A percentile compares a stretch with the other conserved stretches of the same genome.
Evolutionary conservation across 2,888 invertebrate genomes (phyloP).

Genomic region (Seladonia tumulorum): DNA sequence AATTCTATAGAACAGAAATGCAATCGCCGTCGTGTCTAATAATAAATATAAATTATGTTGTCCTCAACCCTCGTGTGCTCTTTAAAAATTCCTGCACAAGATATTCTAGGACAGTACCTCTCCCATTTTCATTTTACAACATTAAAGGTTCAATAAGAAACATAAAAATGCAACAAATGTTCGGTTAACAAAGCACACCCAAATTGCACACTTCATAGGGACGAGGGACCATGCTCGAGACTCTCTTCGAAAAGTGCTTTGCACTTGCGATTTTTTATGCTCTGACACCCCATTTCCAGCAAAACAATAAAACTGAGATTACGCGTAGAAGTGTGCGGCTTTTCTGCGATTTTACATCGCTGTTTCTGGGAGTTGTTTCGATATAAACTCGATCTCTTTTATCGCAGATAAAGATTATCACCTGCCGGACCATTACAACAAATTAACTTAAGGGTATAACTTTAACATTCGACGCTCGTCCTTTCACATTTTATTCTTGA

Average conservation of each 20-base stretch:
- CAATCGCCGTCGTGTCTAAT: too few species aligned
- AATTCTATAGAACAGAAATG: not conserved
- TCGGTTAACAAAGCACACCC: too few species aligned
- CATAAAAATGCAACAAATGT: not conserved
- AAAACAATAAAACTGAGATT: conserved; percentile 74
- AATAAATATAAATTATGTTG: too few species aligned
- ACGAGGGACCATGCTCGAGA: not conserved
- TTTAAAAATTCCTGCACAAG: not conserved
- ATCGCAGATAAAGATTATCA: conserved; percentile 72
- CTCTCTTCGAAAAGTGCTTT: not conserved
- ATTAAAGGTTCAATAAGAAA: not conserved
- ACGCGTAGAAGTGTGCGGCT: conserved; percentile 45
- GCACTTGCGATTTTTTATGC: conserved; percentile 2
- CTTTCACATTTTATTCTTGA: conserved; percentile 34
- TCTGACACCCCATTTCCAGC: conserved; percentile 57
- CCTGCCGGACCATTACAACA: conserved; percentile 42
- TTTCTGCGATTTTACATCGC: conserved; percentile 33
- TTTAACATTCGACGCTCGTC: conserved; percentile 20
- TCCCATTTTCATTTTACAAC: not conserved
- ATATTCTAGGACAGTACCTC: not conserved
- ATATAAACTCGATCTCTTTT: conserved; percentile 71
- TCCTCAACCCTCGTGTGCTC: too few species aligned
- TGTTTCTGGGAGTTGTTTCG: conserved; percentile 48
- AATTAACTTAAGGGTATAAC: conserved; percentile 38
- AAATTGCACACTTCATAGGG: not conserved